These are phyloP conservation scores for Luehdorfia chinensis DNA, from an alignment of 1,140 invertebrate species.

Conservation along the genomic window DNA sequence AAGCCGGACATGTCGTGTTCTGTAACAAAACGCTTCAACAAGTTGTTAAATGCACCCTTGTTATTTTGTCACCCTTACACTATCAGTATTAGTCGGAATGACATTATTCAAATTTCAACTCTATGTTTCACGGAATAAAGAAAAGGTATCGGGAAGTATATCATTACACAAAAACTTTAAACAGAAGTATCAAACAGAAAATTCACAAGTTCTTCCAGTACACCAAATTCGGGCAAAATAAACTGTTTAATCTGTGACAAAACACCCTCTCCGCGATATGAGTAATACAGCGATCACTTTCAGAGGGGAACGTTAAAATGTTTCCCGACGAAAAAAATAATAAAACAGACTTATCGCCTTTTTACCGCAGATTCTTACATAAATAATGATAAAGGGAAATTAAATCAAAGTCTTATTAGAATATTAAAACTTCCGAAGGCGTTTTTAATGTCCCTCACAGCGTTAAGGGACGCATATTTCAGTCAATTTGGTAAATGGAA, in stretches of 20 bases:
- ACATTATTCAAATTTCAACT: no score
- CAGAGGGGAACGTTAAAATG: constrained; percentile 40
- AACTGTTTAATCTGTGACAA: constrained; percentile 30
- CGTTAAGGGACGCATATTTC: constrained; percentile 68
- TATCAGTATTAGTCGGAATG: no score
- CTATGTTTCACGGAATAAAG: constrained; percentile 14
- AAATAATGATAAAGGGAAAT: constrained; percentile 76
- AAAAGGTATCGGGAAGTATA: no score
- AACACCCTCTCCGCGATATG: constrained; percentile 26
- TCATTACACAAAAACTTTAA: constrained; percentile 14
- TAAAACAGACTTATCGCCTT: constrained; percentile 69
- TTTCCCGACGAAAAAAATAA: constrained; percentile 56
- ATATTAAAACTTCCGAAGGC: constrained; percentile 73
- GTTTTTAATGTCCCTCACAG: constrained; percentile 66
- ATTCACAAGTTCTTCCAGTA: constrained; percentile 15
- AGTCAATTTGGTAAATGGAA: constrained; percentile 74
- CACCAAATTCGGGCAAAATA: constrained; percentile 2
- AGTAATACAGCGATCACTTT: constrained; percentile 24
- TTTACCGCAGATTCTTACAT: constrained; percentile 67
- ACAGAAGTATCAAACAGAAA: neutral
- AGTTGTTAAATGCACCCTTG: constrained; percentile 46
- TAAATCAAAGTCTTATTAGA: constrained; percentile 75
- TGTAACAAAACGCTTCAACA: constrained; percentile 53
- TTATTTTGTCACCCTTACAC: constrained; percentile 38
- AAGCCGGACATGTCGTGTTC: constrained; percentile 45